These are phyloP conservation scores for Ianthella basta DNA, from an alignment of 37 sponge, comb jelly and placozoan genomes.

Conservation along the genomic window DNA sequence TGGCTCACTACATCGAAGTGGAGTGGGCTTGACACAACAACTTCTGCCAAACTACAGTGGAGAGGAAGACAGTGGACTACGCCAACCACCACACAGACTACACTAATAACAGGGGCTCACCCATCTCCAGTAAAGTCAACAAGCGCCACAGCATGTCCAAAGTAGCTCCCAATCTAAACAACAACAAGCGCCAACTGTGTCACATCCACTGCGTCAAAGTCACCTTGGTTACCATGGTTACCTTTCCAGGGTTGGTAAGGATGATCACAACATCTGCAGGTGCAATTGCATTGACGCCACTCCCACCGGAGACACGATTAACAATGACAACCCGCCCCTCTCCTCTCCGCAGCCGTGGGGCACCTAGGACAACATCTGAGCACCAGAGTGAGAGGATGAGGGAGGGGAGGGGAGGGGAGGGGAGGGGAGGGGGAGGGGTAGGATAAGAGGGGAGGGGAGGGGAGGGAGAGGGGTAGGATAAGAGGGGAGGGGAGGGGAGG, in stretches of 20 bases:
- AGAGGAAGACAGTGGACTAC: background rate
- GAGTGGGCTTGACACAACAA: constrained; percentile 79
- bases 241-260: background rate
- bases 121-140: constrained; percentile 40
- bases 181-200: background rate
- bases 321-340: background rate
- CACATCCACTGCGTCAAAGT: background rate
- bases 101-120: constrained; percentile 5
- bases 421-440: background rate
- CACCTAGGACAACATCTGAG: background rate
- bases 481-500: background rate
- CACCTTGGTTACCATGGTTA: background rate
- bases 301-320: background rate
- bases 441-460: background rate
- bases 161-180: constrained; percentile 23
- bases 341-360: background rate
- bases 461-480: background rate
- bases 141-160: constrained; percentile 34
- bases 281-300: background rate
- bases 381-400: background rate
- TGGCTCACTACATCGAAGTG: constrained; percentile 10
- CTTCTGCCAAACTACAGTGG: constrained; percentile 61
- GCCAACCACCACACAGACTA: background rate
- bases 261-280: background rate
- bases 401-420: background rate